Conservation (phyloP, 2,113 vertebrate genomes). For the Oreamnos americanus region DNA sequence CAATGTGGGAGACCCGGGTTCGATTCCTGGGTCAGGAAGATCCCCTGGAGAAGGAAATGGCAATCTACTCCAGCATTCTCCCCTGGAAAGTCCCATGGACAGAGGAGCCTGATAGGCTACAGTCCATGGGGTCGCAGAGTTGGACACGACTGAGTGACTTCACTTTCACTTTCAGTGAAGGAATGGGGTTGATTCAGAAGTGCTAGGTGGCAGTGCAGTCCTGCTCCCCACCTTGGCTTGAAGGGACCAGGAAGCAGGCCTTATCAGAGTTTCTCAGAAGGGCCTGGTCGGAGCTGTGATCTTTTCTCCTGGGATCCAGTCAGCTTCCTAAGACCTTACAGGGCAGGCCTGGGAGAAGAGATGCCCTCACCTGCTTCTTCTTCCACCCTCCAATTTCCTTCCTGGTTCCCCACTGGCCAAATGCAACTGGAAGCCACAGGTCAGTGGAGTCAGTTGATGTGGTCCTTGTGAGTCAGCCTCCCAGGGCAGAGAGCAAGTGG, state of each 20-base stretch:
- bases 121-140: too few relatives aligned
- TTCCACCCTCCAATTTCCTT: neutral
- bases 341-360: neutral
- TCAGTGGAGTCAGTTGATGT: neutral
- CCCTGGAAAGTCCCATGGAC: accelerated
- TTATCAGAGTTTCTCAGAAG: neutral
- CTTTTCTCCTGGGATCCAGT: neutral
- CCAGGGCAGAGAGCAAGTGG: neutral
- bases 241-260: neutral
- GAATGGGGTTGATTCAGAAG: neutral
- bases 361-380: neutral
- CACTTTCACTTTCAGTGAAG: neutral
- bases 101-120: too few relatives aligned
- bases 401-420: neutral
- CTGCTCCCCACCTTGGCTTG: neutral
- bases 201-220: neutral
- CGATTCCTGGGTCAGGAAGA: too few relatives aligned
- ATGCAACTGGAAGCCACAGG: neutral
- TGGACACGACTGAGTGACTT: too few relatives aligned
- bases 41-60: too few relatives aligned
- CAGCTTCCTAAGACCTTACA: neutral
- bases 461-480: neutral
- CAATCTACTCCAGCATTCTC: too few relatives aligned
- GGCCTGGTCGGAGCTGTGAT: neutral
- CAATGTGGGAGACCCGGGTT: too few relatives aligned